Evolutionary conservation across 2,888 invertebrate genomes (phyloP).

Genomic region (Odontothrips loti): DNA sequence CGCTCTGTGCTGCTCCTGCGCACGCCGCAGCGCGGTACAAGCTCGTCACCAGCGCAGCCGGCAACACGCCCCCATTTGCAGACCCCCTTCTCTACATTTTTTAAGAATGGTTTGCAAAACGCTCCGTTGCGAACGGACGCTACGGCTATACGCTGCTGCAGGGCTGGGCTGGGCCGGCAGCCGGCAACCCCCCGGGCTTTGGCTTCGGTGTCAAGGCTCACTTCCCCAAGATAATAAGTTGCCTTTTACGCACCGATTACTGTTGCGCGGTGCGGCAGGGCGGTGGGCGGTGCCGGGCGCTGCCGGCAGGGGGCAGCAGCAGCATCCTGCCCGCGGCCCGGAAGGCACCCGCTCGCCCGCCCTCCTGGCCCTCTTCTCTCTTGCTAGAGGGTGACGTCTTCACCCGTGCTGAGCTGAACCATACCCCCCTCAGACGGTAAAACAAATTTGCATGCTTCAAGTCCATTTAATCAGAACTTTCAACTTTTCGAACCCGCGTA

Average conservation of each 20-base stretch:
- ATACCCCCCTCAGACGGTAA: neutral
- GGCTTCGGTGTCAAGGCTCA: slow-evolving; percentile 3
- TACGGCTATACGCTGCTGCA: neutral
- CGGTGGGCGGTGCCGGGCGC: neutral
- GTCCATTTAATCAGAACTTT: too few relatives aligned
- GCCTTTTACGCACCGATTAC: slow-evolving; percentile 8
- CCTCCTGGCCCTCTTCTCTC: neutral
- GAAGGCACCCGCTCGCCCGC: neutral
- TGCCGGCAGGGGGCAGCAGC: neutral
- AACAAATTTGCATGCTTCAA: neutral
- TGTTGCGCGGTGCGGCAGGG: neutral
- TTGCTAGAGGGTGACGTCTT: neutral
- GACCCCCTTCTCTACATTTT: neutral
- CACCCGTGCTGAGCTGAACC: neutral
- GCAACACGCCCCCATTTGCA: neutral
- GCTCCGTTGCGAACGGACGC: neutral
- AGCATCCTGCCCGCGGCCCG: slow-evolving; percentile 2
- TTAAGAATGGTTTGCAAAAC: neutral
- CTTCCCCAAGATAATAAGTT: slow-evolving; percentile 9
- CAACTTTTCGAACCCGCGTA: too few relatives aligned
- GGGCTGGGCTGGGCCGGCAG: neutral
- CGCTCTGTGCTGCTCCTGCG: neutral
- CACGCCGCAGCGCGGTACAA: too few relatives aligned
- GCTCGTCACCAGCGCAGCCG: neutral
- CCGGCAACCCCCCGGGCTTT: neutral